phyloP scores from a whole-genome alignment of 1,140 invertebrate species.

The Ephestia elutella region DNA sequence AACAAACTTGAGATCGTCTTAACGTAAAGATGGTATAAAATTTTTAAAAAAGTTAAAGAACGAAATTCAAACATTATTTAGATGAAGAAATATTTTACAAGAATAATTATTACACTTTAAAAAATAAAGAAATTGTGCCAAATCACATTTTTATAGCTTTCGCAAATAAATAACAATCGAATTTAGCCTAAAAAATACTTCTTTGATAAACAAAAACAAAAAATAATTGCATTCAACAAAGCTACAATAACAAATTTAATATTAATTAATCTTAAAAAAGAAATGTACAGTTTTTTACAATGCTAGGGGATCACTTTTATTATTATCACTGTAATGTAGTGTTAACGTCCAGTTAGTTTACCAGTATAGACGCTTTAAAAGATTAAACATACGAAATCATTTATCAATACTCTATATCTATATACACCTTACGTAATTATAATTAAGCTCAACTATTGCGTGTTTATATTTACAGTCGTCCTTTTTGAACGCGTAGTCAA shows the following conservation, averaged over 20 bases:
- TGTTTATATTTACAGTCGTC: slow-evolving; percentile 39
- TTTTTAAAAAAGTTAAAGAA: slow-evolving; percentile 63
- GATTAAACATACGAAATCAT: slow-evolving; percentile 13
- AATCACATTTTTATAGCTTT: slow-evolving; percentile 65
- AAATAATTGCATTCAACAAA: slow-evolving; percentile 73
- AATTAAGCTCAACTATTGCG: slow-evolving; percentile 25
- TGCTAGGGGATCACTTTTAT: slow-evolving; percentile 63
- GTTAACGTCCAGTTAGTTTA: slow-evolving; percentile 35
- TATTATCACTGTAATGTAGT: slow-evolving; percentile 58
- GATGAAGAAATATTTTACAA: slow-evolving; percentile 60
- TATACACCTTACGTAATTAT: slow-evolving; percentile 9
- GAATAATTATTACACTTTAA: slow-evolving; percentile 45
- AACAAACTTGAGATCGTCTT: slow-evolving; percentile 74
- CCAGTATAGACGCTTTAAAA: slow-evolving; percentile 13
- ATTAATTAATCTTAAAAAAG: slow-evolving; percentile 73
- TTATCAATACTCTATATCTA: slow-evolving; percentile 7
- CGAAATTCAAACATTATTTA: slow-evolving; percentile 57
- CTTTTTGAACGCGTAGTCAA: slow-evolving; percentile 9
- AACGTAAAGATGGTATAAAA: slow-evolving; percentile 72
- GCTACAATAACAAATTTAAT: slow-evolving; percentile 74
- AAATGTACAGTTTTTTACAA: slow-evolving; percentile 72
- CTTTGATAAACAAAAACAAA: slow-evolving; percentile 73
- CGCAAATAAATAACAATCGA: slow-evolving; percentile 73
- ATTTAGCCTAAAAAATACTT: slow-evolving; percentile 72
- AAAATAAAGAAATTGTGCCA: slow-evolving; percentile 45